Percentiles rank a stretch among this genome's conserved stretches.
Conservation (phyloP, 2,888 invertebrate species). For the Cephus pygmeus region DNA sequence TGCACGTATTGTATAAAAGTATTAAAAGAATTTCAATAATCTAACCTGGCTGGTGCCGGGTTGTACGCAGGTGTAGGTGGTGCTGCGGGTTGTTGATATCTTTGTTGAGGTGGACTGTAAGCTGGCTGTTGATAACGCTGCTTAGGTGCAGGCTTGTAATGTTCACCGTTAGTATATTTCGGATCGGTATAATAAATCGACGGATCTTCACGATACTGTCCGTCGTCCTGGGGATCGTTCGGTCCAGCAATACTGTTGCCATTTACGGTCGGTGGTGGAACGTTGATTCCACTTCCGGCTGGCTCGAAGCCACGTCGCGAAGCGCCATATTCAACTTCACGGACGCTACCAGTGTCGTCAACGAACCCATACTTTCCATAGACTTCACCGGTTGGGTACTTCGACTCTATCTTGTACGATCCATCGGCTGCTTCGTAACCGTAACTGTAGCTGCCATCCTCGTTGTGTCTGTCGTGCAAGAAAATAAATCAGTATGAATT, state of each 20-base stretch:
- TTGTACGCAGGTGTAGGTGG: slow-evolving; percentile 35
- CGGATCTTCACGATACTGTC: slow-evolving; percentile 88
- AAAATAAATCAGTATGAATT: slow-evolving; percentile 75
- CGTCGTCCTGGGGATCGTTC: slow-evolving; percentile 79
- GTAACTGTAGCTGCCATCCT: slow-evolving; percentile 89
- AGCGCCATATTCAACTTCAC: slow-evolving; percentile 89
- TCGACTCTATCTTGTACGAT: slow-evolving; percentile 88
- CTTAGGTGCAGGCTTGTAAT: slow-evolving; percentile 56
- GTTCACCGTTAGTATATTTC: slow-evolving; percentile 68
- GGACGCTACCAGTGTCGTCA: slow-evolving; percentile 78
- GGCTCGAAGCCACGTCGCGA: slow-evolving; percentile 85
- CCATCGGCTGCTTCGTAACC: slow-evolving; percentile 90
- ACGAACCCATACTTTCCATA: slow-evolving; percentile 92
- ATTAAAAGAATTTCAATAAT: not conserved
- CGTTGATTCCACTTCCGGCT: slow-evolving; percentile 80
- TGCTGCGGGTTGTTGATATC: slow-evolving; percentile 34
- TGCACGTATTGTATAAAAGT: not conserved
- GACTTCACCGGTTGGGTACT: slow-evolving; percentile 84
- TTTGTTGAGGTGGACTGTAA: slow-evolving; percentile 36
- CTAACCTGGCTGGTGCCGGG: slow-evolving; percentile 29
- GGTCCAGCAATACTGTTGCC: slow-evolving; percentile 64
- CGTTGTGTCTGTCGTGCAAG: slow-evolving; percentile 78
- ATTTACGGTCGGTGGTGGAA: slow-evolving; percentile 81
- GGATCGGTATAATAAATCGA: slow-evolving; percentile 81
- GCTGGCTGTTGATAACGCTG: slow-evolving; percentile 53